phyloP scores from a whole-genome alignment of 2,113 vertebrate species.

The Pseudorasbora parva region DNA sequence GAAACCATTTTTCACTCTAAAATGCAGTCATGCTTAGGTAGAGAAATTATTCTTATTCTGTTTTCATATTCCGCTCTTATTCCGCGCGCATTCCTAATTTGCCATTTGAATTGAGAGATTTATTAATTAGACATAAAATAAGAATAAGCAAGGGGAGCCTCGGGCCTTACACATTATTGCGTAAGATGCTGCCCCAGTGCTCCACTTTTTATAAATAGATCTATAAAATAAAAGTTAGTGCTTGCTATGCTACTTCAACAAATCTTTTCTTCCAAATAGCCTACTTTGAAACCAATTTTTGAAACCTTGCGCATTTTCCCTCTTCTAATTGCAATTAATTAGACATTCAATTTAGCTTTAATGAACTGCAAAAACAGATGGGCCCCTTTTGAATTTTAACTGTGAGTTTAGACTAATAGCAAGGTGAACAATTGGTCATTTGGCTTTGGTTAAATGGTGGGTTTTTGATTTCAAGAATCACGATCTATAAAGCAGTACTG shows the following conservation, averaged over 20 bases:
- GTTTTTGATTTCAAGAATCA: constrained; percentile 40
- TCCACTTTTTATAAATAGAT: constrained; percentile 36
- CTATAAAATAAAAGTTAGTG: constrained; percentile 14
- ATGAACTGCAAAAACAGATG: constrained; percentile 24
- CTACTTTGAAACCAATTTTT: not conserved
- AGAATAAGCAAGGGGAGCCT: constrained; percentile 25
- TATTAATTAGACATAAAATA: constrained; percentile 51
- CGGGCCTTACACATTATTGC: constrained; percentile 34
- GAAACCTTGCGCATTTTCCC: not conserved
- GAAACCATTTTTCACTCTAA: constrained; percentile 1
- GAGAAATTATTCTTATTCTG: not conserved
- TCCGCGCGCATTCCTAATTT: constrained; percentile 31
- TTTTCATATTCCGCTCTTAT: constrained; percentile 15
- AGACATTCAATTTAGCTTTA: constrained; percentile 30
- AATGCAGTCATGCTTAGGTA: not conserved
- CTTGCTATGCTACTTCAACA: not conserved
- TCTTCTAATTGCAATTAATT: constrained; percentile 41
- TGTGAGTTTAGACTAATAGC: not conserved
- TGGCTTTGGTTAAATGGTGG: constrained; percentile 27
- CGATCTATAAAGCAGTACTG: constrained; percentile 28
- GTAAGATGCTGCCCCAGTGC: constrained; percentile 38
- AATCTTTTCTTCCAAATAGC: constrained; percentile 15
- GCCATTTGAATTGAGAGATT: constrained; percentile 36
- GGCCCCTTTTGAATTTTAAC: constrained; percentile 25
- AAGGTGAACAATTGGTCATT: constrained; percentile 1